phyloP scores from a whole-genome alignment of 1,140 invertebrate species.

The Brachionus koreanus region DNA sequence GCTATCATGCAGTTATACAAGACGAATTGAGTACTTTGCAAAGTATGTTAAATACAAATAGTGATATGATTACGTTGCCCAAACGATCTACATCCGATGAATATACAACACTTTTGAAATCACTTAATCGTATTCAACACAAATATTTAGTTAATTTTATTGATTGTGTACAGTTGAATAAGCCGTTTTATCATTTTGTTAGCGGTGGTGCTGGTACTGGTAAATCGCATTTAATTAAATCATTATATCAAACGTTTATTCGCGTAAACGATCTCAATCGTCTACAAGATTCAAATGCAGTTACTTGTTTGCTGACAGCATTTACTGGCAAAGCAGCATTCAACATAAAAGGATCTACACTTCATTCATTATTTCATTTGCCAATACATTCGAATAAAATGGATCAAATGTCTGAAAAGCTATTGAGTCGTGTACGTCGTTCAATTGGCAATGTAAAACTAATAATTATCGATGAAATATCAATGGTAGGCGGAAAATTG shows the following conservation, averaged over 20 bases:
- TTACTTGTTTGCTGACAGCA: too few species aligned
- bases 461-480: background rate
- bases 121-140: background rate
- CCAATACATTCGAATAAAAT: background rate
- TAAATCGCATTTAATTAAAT: background rate
- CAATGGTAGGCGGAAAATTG: background rate
- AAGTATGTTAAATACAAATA: too few species aligned
- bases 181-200: background rate
- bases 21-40: too few species aligned
- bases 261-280: too few species aligned
- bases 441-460: too few species aligned
- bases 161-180: background rate
- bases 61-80: too few species aligned
- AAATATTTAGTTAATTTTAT: background rate
- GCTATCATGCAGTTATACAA: too few species aligned
- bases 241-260: background rate
- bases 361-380: background rate
- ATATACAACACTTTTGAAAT: background rate
- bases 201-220: background rate
- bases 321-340: background rate
- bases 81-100: background rate
- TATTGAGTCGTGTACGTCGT: too few species aligned
- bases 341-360: background rate
- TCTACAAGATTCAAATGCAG: too few species aligned
- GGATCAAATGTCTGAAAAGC: too few species aligned